phyloP scores from a whole-genome alignment of 2,113 vertebrate species.

The Eira barbara region DNA sequence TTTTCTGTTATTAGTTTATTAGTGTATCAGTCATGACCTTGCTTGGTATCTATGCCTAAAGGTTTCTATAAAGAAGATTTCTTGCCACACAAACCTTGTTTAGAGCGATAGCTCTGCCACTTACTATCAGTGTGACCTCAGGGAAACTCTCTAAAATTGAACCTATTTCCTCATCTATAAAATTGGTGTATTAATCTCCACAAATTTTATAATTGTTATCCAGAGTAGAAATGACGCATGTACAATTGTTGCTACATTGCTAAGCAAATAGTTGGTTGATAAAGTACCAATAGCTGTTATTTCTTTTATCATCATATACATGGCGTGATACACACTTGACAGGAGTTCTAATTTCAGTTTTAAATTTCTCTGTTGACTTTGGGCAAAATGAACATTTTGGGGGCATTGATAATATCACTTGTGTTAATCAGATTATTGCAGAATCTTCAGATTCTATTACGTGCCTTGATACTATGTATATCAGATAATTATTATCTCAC shows the following conservation, averaged over 20 bases:
- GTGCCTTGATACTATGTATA: not conserved
- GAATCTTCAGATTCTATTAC: not conserved
- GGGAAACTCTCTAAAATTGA: not conserved
- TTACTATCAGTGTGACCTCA: not conserved
- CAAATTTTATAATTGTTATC: not conserved
- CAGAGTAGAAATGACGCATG: not conserved
- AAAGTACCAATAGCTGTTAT: not conserved
- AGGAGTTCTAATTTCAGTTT: not conserved
- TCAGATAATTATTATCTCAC: not conserved
- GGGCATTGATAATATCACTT: not conserved
- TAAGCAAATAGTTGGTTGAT: not conserved
- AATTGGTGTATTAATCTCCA: not conserved
- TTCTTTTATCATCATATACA: not conserved
- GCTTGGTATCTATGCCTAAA: not conserved
- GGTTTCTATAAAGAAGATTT: not conserved
- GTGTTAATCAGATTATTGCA: not conserved
- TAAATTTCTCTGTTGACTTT: not conserved
- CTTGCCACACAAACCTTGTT: not conserved
- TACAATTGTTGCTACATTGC: not conserved
- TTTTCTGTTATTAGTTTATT: slow-evolving; percentile 2
- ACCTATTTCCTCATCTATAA: slow-evolving; percentile 2
- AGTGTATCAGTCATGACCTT: not conserved
- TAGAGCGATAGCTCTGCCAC: not conserved
- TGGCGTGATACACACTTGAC: not conserved
- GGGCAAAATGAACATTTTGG: not conserved